Evolutionary conservation across 2,888 invertebrate species (phyloP).

Genomic region (Drosophila koepferae): DNA sequence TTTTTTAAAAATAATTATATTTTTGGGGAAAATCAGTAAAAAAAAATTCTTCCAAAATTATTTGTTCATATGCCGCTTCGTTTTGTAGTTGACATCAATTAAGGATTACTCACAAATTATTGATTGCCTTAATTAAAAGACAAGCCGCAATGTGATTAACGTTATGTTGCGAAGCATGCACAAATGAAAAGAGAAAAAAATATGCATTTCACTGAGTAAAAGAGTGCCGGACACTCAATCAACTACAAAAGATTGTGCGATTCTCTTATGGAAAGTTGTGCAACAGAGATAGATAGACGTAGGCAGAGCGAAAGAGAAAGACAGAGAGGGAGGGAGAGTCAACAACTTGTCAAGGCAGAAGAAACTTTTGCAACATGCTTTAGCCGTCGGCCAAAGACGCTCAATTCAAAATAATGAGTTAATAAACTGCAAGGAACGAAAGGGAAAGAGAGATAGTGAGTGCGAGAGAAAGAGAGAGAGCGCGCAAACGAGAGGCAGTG

Average conservation of each 20-base stretch:
- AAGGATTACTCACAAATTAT: conserved; percentile 59
- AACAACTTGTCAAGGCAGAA: conserved; percentile 40
- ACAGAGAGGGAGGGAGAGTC: conserved; percentile 15
- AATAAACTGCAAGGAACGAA: conserved; percentile 63
- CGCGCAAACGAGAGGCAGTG: conserved; percentile 30
- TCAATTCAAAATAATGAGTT: conserved; percentile 74
- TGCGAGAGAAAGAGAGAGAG: neutral
- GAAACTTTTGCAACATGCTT: conserved; percentile 59
- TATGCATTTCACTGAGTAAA: conserved; percentile 52
- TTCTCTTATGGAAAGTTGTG: conserved; percentile 44
- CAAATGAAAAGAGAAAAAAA: conserved; percentile 50
- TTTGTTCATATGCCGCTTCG: neutral
- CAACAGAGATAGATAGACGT: conserved; percentile 14
- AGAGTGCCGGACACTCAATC: conserved; percentile 64
- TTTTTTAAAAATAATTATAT: rapidly evolving
- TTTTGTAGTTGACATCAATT: conserved; percentile 27
- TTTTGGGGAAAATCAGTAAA: neutral
- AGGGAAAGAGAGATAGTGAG: conserved; percentile 23
- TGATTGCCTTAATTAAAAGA: conserved; percentile 66
- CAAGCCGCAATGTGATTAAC: conserved; percentile 23
- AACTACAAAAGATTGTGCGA: conserved; percentile 29
- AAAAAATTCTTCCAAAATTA: neutral
- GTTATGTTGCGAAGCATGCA: conserved; percentile 22
- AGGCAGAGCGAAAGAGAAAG: neutral
- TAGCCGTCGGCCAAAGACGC: conserved; percentile 52